These are phyloP conservation scores for Labeo calbasu DNA, from an alignment of 2,797 vertebrate genomes.

Conservation along the genomic window DNA sequence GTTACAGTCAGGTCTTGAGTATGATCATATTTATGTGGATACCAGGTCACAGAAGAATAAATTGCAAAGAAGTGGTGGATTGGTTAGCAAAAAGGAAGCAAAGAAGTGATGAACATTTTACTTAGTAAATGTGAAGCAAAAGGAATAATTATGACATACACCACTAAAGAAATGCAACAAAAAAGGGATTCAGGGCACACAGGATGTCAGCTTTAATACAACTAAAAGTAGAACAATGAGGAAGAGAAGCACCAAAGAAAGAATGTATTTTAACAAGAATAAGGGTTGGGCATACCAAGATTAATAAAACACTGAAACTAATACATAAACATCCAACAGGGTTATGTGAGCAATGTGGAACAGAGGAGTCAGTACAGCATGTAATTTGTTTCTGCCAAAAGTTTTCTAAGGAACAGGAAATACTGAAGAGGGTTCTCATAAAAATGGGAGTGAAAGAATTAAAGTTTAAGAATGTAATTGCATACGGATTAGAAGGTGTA, in stretches of 20 bases:
- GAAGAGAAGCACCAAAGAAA: background rate
- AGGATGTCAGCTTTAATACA: background rate
- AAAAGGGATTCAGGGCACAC: background rate
- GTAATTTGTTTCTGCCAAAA: background rate
- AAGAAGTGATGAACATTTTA: background rate
- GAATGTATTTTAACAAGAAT: background rate
- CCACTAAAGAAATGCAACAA: background rate
- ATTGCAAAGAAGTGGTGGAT: background rate
- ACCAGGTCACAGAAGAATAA: background rate
- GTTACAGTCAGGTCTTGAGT: too few relatives aligned
- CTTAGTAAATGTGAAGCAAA: background rate
- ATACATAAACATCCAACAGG: background rate
- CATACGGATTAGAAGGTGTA: background rate
- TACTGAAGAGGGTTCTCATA: background rate
- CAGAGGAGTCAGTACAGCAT: background rate
- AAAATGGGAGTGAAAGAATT: background rate
- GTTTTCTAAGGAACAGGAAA: background rate
- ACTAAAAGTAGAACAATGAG: background rate
- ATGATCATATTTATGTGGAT: background rate
- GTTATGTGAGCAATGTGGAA: background rate
- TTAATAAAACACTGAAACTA: constrained; percentile 1
- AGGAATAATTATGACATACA: background rate
- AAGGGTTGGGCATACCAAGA: background rate
- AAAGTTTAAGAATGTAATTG: background rate
- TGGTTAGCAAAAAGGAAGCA: background rate